Base-by-base conservation (phyloP, 2,888 invertebrate species). In the Podotricha telesiphe region DNA sequence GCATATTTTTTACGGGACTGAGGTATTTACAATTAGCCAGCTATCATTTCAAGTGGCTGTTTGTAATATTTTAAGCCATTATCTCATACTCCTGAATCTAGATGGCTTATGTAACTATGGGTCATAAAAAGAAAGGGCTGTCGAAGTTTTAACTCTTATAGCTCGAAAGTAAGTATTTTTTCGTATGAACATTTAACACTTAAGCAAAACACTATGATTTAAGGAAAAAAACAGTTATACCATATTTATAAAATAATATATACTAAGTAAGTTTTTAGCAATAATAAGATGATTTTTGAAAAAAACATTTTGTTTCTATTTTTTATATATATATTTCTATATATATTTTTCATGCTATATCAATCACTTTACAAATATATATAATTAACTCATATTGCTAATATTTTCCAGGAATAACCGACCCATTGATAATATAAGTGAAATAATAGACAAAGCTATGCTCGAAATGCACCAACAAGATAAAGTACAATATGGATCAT, bases 31-130 rank as follows among this genome's bases (percentile, higher is more conserved):
- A 95, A 78, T 80, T 95, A 15, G 91, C 91, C 0, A 93, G 94
- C 5, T n/a, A n/a, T 94, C 94, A 40, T 76, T 85, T 1, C 92
- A 90, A 0, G 28, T 94, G 94, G 82, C 77, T 88, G 6, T 73
- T 95, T 42, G 89, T 96, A 5, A 83, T 95, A 48, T 84, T 93
- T 0, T 96, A 94, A n/a, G n/a, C 74, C 95, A 94, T 78, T 96
- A 95, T 94, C 79, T 96, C 8, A 86, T 96, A 67, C n/a, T n/a
- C 96, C 96, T 0, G 97, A 97, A 87, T 96, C 96, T 3, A 93
- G 97, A 66, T 97, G 96, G 96, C 88, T 97, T 28, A 28, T 7
- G 93, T 96, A 50, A 95, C 95, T 11, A 94, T 94, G 1, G 96
- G 96, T 0, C 93, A 92, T 71, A 92, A 94, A n/a, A n/a, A 66